A percentile compares a stretch with the other conserved stretches of the same genome.
Conservation (phyloP, 2,888 invertebrate species). For the Plagodis dolabraria region DNA sequence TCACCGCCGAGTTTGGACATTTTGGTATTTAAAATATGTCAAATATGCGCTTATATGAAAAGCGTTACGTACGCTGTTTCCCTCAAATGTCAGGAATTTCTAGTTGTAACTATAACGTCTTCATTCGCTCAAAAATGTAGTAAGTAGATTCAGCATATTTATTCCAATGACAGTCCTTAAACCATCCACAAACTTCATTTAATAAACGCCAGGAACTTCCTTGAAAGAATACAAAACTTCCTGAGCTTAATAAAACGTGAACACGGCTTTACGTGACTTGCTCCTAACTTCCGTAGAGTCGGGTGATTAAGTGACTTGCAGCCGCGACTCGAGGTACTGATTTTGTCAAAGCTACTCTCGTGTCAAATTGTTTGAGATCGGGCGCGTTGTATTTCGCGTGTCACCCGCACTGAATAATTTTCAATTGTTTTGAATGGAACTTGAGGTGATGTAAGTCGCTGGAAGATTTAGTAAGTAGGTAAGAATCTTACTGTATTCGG, state of each 20-base stretch:
- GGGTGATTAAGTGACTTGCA: conserved; percentile 55
- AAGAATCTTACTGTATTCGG: too few relatives aligned
- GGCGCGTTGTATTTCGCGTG: conserved; percentile 8
- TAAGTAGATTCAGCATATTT: too few relatives aligned
- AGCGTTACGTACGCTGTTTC: too few relatives aligned
- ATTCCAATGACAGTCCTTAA: not conserved
- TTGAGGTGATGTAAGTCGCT: not conserved
- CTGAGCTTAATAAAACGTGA: conserved; percentile 31
- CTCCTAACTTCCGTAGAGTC: conserved; percentile 20
- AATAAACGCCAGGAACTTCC: conserved; percentile 8
- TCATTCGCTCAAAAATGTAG: too few relatives aligned
- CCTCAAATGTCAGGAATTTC: too few relatives aligned
- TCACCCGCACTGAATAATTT: conserved; percentile 14
- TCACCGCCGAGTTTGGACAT: too few relatives aligned
- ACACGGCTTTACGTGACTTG: conserved; percentile 37
- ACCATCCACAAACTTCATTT: not conserved
- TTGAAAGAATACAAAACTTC: conserved; percentile 17
- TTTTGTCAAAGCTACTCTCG: conserved; percentile 46
- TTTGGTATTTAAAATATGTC: too few relatives aligned
- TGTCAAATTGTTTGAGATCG: conserved; percentile 42
- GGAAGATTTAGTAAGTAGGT: not conserved
- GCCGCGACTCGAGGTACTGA: conserved; percentile 38
- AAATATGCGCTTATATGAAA: too few relatives aligned
- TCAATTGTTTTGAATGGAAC: conserved; percentile 15
- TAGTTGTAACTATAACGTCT: too few relatives aligned